Evolutionary conservation across 2,797 vertebrate genomes (phyloP).

Genomic region (Alectoris magna): DNA sequence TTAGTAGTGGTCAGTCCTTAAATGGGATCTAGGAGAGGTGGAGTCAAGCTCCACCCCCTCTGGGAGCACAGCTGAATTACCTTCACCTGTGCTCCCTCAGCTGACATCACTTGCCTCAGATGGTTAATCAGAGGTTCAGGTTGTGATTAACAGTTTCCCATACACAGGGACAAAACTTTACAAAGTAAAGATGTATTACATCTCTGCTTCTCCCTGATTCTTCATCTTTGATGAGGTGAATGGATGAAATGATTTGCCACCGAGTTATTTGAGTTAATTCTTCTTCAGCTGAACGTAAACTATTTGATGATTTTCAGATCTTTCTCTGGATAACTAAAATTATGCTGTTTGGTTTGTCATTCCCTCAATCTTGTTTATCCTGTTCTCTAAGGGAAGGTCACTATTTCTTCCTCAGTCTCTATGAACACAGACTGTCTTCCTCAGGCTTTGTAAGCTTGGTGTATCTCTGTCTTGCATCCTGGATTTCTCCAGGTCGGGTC

Average conservation of each 20-base stretch:
- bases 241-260: not conserved
- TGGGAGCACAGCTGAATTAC: too few relatives aligned
- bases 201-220: not conserved
- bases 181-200: not conserved
- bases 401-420: not conserved
- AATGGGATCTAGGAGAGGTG: too few relatives aligned
- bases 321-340: not conserved
- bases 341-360: not conserved
- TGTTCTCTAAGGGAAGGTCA: not conserved
- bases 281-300: not conserved
- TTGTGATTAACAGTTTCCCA: too few relatives aligned
- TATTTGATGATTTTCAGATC: not conserved
- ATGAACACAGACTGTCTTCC: not conserved
- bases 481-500: not conserved
- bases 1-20: too few relatives aligned
- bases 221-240: not conserved
- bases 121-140: too few relatives aligned
- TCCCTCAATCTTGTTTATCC: not conserved
- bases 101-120: too few relatives aligned
- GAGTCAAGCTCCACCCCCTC: too few relatives aligned
- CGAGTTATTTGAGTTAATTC: not conserved
- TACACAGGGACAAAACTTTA: not conserved
- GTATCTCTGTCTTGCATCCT: not conserved
- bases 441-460: not conserved
- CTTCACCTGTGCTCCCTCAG: too few relatives aligned